A percentile compares a stretch with the other conserved stretches of the same genome.
Conservation (phyloP, 2,888 invertebrate genomes). For the Pollenia angustigena region DNA sequence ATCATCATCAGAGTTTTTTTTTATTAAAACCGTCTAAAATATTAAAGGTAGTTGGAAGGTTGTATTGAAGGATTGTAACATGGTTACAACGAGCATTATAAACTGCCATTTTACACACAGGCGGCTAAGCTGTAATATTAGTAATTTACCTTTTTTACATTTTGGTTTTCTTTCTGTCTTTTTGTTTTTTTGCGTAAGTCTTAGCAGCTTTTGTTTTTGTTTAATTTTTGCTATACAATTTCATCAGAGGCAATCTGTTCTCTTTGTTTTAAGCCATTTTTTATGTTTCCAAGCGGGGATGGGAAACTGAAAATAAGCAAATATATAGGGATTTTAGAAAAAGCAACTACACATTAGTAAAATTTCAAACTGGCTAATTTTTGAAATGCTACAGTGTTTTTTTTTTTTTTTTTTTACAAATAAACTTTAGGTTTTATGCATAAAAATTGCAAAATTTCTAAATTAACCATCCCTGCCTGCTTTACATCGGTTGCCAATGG, state of each 20-base stretch:
- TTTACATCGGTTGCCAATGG: slow-evolving; percentile 64
- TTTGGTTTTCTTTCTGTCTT: neutral
- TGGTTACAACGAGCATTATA: slow-evolving; percentile 36
- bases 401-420: neutral
- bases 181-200: neutral
- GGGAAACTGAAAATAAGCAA: neutral
- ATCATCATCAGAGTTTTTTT: slow-evolving; percentile 8
- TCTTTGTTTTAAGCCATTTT: neutral
- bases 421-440: neutral
- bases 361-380: neutral
- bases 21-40: neutral
- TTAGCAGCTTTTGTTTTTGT: slow-evolving; percentile 34
- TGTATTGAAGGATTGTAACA: slow-evolving; percentile 25
- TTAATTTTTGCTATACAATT: slow-evolving; percentile 20
- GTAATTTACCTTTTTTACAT: slow-evolving; percentile 52
- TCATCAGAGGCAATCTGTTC: slow-evolving; percentile 40
- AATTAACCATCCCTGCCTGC: slow-evolving; percentile 32
- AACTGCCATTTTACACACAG: slow-evolving; percentile 43
- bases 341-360: too few relatives aligned
- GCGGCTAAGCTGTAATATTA: slow-evolving; percentile 51
- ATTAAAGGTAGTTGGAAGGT: slow-evolving; percentile 13
- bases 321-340: neutral
- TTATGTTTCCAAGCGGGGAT: slow-evolving; percentile 6
- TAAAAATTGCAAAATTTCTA: neutral
- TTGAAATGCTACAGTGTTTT: neutral